These are phyloP conservation scores for Leptobrachium leishanense DNA, from an alignment of 2,113 vertebrate species.

Conservation along the genomic window DNA sequence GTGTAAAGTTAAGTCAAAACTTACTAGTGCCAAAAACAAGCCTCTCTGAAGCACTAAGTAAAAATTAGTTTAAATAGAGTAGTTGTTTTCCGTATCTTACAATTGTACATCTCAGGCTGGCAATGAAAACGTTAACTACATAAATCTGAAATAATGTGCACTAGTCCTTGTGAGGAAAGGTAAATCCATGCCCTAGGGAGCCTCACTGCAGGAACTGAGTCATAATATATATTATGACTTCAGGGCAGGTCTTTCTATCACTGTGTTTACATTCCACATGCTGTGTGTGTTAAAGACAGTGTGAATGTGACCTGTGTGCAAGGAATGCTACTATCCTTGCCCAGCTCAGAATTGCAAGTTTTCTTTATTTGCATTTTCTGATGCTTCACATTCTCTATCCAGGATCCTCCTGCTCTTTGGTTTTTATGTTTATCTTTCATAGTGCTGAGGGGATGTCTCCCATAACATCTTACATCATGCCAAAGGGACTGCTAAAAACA, in stretches of 20 bases:
- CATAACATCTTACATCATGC: not conserved
- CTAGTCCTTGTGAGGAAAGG: not conserved
- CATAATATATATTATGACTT: conserved; percentile 1
- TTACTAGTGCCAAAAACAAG: too few species aligned
- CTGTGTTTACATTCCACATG: conserved; percentile 26
- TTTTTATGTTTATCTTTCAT: conserved; percentile 1
- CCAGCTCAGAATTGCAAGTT: not conserved
- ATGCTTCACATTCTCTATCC: not conserved
- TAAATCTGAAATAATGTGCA: not conserved
- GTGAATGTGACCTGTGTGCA: not conserved
- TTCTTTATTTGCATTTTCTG: not conserved
- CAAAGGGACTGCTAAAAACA: too few species aligned
- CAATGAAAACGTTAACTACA: too few species aligned
- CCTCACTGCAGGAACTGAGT: not conserved
- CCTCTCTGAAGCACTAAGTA: too few species aligned
- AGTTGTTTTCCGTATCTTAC: too few species aligned
- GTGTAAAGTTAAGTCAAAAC: too few species aligned
- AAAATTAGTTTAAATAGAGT: too few species aligned
- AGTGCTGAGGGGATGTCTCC: not conserved
- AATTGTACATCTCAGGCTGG: too few species aligned
- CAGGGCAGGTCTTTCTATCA: not conserved
- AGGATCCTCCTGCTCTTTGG: not conserved
- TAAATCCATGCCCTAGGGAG: not conserved
- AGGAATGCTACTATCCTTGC: not conserved
- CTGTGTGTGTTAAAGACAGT: conserved; percentile 1